Evolutionary conservation across 1,140 invertebrate species (phyloP).

Genomic region (Ooceraea biroi): DNA sequence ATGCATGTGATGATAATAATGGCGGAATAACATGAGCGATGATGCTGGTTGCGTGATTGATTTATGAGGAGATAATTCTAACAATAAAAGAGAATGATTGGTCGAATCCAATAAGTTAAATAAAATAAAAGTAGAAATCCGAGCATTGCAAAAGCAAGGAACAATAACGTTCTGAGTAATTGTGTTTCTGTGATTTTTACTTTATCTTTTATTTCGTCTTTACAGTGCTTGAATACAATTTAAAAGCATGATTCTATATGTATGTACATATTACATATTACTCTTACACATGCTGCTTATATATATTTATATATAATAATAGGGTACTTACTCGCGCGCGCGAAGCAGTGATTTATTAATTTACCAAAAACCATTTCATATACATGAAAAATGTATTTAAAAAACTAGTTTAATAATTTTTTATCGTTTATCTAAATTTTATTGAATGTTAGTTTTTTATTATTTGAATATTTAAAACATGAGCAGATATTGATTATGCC

Average conservation of each 20-base stretch:
- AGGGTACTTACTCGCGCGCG: no score
- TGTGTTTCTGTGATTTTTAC: background rate
- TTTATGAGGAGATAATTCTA: conserved; percentile 57
- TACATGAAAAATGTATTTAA: no score
- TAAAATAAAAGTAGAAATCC: background rate
- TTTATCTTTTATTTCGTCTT: background rate
- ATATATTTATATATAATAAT: no score
- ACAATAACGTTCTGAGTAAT: conserved; percentile 35
- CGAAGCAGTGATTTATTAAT: no score
- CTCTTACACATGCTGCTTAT: no score
- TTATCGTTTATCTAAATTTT: background rate
- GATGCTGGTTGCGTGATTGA: conserved; percentile 40
- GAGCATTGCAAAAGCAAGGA: background rate
- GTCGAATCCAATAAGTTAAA: background rate
- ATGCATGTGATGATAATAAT: conserved; percentile 43
- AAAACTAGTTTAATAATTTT: background rate
- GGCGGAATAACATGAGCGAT: conserved; percentile 27
- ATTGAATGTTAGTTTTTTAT: background rate
- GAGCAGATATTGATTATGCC: conserved; percentile 1
- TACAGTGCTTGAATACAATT: background rate
- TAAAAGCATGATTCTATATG: background rate
- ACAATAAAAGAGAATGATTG: conserved; percentile 32
- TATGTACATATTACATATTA: no score
- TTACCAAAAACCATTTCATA: no score
- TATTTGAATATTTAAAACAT: background rate